Evolutionary conservation across 2,113 vertebrate species (phyloP).

Genomic region (Paramormyrops kingsleyae): DNA sequence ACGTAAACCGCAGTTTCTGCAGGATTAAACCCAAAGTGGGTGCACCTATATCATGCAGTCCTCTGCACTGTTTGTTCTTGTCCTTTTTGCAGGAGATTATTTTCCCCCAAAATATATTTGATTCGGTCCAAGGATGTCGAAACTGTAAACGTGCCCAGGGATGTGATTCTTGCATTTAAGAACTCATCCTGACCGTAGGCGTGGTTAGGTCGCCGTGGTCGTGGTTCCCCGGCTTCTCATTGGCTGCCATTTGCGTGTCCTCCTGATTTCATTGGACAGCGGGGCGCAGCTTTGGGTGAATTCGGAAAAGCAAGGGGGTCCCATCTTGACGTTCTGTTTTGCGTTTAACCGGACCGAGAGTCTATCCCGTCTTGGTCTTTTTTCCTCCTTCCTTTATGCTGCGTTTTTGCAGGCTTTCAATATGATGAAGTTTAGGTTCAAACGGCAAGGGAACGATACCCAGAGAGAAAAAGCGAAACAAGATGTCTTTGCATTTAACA

Average conservation of each 20-base stretch:
- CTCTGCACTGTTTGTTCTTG: background rate
- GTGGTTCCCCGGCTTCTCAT: background rate
- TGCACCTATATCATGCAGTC: background rate
- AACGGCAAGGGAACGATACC: slow-evolving; percentile 85
- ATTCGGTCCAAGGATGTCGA: background rate
- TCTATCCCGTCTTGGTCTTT: background rate
- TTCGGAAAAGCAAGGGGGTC: background rate
- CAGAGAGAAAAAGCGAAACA: slow-evolving; percentile 88
- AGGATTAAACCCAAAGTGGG: background rate
- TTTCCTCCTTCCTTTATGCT: background rate
- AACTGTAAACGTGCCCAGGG: background rate
- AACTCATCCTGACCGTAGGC: background rate
- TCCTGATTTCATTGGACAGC: background rate
- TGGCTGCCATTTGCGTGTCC: background rate
- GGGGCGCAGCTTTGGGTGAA: background rate
- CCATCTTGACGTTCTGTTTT: background rate
- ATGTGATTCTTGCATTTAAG: background rate
- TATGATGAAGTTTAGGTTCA: slow-evolving; percentile 97
- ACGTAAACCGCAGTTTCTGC: background rate
- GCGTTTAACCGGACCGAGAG: background rate
- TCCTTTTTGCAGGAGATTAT: background rate
- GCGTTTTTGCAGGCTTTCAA: slow-evolving; percentile 36
- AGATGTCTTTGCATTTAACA: slow-evolving; percentile 88
- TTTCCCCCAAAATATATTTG: background rate
- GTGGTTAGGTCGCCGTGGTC: background rate